Conservation (phyloP, 2,888 invertebrate species). For the Bruchidius siliquastri region DNA sequence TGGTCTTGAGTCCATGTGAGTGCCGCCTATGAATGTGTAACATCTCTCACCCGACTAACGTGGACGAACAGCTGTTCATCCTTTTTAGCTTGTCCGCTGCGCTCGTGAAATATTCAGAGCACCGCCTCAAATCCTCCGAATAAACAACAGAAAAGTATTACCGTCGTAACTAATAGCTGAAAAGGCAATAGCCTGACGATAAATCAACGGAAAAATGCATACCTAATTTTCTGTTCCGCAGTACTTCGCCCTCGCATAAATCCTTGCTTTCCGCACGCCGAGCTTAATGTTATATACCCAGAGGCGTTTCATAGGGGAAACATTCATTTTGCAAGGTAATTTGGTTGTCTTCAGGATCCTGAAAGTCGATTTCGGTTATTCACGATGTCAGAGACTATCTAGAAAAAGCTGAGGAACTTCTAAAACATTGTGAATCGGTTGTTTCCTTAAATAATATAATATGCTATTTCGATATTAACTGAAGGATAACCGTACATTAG, state of each 20-base stretch:
- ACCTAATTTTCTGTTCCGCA: background rate
- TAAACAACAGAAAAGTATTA: background rate
- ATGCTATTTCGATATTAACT: no score
- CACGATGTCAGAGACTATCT: background rate
- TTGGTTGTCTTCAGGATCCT: background rate
- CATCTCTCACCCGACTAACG: no score
- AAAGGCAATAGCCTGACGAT: background rate
- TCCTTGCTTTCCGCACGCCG: background rate
- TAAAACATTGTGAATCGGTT: no score
- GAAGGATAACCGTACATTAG: no score
- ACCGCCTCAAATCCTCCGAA: background rate
- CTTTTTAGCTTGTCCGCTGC: background rate
- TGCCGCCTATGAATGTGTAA: no score
- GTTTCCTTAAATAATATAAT: no score
- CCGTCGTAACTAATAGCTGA: background rate
- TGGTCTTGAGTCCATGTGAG: no score
- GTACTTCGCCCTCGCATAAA: background rate
- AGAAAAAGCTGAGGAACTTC: no score
- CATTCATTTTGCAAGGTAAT: background rate
- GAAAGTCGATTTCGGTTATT: background rate
- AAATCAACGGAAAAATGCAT: background rate
- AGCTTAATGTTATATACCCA: background rate
- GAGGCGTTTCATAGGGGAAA: background rate
- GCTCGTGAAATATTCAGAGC: background rate
- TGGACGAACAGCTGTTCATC: background rate